Base-by-base conservation (phyloP, 2,888 invertebrate species). In the Andricus quercusramuli region DNA sequence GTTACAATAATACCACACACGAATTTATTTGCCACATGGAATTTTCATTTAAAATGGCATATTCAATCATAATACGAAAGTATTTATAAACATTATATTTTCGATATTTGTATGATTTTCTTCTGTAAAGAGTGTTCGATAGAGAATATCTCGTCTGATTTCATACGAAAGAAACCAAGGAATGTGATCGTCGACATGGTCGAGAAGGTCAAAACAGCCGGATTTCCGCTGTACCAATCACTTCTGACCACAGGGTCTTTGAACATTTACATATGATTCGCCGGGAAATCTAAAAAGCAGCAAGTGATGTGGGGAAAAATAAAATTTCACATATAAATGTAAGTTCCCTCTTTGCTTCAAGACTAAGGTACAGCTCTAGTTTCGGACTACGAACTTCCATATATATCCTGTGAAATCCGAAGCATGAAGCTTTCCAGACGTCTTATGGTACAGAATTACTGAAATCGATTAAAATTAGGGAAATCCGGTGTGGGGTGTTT, bases 171-270 rank as follows among this genome's bases (percentile, higher is more conserved):
- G 56, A 56, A 56, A 56, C 8, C 9, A 20, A 56, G n/a, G 9
- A 56, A 56, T 56, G 56, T n/a, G 9, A n/a, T n/a, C 20, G 4
- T 51, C 51, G 25, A 68, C 37, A 32, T 13, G 64, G 74, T 83
- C 59, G 77, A 77, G 80, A 85, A 84, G 79, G 86, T 83, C 83
- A 83, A 84, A 89, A 88, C 86, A 86, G 83, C 83, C 85, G 82
- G 80, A 87, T 86, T 91, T 92, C 91, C 92, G 91, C 79, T 83
- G 44, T 79, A 82, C 84, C 92, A 92, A 92, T 92, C 91, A 92
- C 86, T 83, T 83, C 86, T 87, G 88, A 87, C 87, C 88, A 78
- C 70, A 81, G 79, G 74, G 37, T 78, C 87, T 89, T 90, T 88
- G 85, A 78, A 85, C 86, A 88, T 87, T 80, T 86, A 80, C 87